A percentile compares a stretch with the other conserved stretches of the same genome.
Evolutionary conservation across 1,140 invertebrate species (phyloP).

Genomic region (Diprion similis): DNA sequence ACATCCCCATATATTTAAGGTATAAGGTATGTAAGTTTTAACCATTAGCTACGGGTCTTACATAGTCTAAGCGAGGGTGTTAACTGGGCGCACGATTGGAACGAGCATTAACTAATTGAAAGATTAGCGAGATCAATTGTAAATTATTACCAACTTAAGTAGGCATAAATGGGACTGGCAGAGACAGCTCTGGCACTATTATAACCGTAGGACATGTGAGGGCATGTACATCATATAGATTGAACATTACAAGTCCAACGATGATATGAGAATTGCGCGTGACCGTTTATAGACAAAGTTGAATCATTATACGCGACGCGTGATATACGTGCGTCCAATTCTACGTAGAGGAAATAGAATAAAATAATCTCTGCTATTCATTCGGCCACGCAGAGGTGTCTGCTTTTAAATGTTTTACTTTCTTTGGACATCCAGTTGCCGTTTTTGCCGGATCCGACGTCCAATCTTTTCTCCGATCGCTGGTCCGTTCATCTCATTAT

Average conservation of each 20-base stretch:
- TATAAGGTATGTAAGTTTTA: neutral
- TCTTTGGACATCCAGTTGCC: neutral
- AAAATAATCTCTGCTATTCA: too few relatives aligned
- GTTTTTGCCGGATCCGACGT: neutral
- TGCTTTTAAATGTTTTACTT: neutral
- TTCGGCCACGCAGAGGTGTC: too few relatives aligned
- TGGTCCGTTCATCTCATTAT: neutral
- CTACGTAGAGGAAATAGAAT: too few relatives aligned
- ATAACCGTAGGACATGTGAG: too few relatives aligned
- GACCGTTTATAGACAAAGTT: too few relatives aligned
- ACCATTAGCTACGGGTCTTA: neutral
- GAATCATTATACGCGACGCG: too few relatives aligned
- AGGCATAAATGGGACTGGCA: neutral
- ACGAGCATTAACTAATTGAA: conserved; percentile 6
- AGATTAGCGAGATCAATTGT: conserved; percentile 7
- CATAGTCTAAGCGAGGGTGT: neutral
- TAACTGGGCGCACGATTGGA: neutral
- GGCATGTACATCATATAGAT: too few relatives aligned
- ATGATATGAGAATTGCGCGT: too few relatives aligned
- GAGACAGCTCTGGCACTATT: neutral
- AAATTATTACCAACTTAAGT: conserved; percentile 1
- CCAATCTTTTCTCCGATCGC: neutral
- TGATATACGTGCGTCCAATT: too few relatives aligned
- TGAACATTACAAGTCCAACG: too few relatives aligned
- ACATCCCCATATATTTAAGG: too few relatives aligned